Base-by-base conservation (phyloP, 2,797 vertebrate species). In the Eulemur albifrons region DNA sequence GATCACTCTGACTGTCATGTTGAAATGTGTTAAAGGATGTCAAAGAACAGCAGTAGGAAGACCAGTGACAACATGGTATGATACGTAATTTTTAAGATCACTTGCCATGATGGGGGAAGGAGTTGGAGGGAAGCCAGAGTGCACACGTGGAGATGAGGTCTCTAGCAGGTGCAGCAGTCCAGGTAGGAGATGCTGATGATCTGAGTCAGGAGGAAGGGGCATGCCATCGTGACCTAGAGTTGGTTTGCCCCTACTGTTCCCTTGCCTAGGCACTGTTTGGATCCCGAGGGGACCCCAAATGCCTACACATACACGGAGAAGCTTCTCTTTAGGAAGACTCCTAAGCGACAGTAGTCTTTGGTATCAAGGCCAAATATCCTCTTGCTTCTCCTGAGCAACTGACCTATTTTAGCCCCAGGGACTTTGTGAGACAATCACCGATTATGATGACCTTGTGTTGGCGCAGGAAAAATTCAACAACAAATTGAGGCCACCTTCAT, bases 1-100 rank as follows among this genome's bases (percentile, higher is more conserved):
- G 59, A 43, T 86, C 85, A 76, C 45, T 82, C 38, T 73, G 57
- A 75, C 18, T 30, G 40, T n/a, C 14, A 50, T 1, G 18, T 35
- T 81, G 75, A 92, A 86, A 90, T 40, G 30, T 72, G 52, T 20
- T n/a, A 38, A 90, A 92, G 12, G 15, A 45, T n/a, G n/a, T 76
- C 50, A 83, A 95, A 91, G 73, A 69, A 85, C 3, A 73, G 83
- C 65, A 65, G 45, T 67, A 27, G 90, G 32, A 82, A 96, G 79
- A 45, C 54, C 21, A 43, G 32, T 67, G 79, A n/a, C 69, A 61
- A 27, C 40, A 63, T 7, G 38, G 52, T 4, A 20, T 59, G 82
- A 72, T 25, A 17, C 23, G 25, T n/a, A 40, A 25, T 63, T 81
- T 88, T 80, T 32, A 80, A 87, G 75, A 63, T 38, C 38, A n/a